Conservation (phyloP, 2,113 vertebrate genomes). For the Scatophagus argus region DNA sequence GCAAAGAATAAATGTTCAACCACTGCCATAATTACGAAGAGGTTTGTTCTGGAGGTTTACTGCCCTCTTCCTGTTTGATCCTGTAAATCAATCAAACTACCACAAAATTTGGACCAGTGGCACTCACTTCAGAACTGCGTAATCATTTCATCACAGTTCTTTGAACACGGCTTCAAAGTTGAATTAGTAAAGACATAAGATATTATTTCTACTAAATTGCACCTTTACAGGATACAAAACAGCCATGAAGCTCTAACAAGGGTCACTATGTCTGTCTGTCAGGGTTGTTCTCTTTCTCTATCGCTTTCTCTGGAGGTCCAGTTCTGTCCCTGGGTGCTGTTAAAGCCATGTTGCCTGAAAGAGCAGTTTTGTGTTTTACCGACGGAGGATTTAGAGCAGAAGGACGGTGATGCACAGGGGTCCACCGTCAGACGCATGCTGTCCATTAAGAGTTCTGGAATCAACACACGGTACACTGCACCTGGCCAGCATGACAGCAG, state of each 20-base stretch:
- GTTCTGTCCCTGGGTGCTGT: conserved; percentile 32
- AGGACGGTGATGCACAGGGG: conserved; percentile 43
- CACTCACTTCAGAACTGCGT: neutral
- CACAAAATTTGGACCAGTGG: neutral
- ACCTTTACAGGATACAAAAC: neutral
- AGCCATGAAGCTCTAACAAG: conserved; percentile 5
- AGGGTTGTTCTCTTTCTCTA: neutral
- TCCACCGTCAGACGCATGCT: conserved; percentile 54
- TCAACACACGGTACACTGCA: conserved; percentile 62
- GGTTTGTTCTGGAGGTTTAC: conserved; percentile 11
- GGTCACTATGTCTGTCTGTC: neutral
- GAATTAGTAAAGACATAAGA: neutral
- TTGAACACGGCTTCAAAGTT: neutral
- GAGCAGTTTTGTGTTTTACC: conserved; percentile 77
- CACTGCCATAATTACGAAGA: neutral
- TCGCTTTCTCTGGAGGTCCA: conserved; percentile 13
- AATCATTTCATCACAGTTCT: neutral
- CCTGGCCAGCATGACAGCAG: conserved; percentile 39
- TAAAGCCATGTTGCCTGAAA: conserved; percentile 62
- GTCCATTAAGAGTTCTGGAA: conserved; percentile 66
- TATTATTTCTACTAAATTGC: neutral
- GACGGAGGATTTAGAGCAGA: conserved; percentile 57
- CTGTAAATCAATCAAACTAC: conserved; percentile 18
- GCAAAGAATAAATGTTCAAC: neutral
- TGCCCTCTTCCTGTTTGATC: conserved; percentile 40